Evolutionary conservation across 2,797 vertebrate genomes (phyloP), one percentile per base, ranked within the genome.

Genomic region (Aldrovandia affinis): DNA sequence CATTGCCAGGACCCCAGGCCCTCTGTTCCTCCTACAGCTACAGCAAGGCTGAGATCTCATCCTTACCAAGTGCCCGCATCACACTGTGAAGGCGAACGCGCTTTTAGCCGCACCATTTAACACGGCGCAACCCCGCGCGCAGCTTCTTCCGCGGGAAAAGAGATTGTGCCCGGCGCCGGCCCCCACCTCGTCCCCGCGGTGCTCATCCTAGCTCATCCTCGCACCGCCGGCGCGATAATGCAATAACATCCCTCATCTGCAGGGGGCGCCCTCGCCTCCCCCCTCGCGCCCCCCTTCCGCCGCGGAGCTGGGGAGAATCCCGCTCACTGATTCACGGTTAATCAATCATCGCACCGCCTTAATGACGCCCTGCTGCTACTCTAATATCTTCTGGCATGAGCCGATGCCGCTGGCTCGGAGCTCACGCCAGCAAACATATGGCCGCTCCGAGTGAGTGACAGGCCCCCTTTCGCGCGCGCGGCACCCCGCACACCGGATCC

Each of bases 361-460:
- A 94, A 95, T 94, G 95, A 95, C 93, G 90, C 83, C 89, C 89
- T 83, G 88, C 88, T 90, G 89, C 83, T 82, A 85, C 47, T 85
- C 83, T 90, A 90, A 90, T 90, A 89, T 90, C 86, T 89, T 90
- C 86, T 88, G 88, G 89, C 85, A 85, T 83, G 83, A 86, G 83
- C 87, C 81, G 81, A 81, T 84, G 88, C 78, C 85, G 87, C 93
- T 92, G 95, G 95, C 94, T 87, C 88, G 44, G 92, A 92, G 89
- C 94, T 94, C 94, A 94, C 85, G 94, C 86, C 82, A 94, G 92
- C 94, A 93, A 94, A 94, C 96, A 96, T 96, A 96, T 96, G 96
- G 96, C 89, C 86, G 89, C 91, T 81, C 81, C 88, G 65, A 90
- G 90, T 96, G 95, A 96, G 88, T 96, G 96, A 96, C 95, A 95